Base-by-base conservation (phyloP, 2,888 invertebrate genomes). In the Phasia obesa region DNA sequence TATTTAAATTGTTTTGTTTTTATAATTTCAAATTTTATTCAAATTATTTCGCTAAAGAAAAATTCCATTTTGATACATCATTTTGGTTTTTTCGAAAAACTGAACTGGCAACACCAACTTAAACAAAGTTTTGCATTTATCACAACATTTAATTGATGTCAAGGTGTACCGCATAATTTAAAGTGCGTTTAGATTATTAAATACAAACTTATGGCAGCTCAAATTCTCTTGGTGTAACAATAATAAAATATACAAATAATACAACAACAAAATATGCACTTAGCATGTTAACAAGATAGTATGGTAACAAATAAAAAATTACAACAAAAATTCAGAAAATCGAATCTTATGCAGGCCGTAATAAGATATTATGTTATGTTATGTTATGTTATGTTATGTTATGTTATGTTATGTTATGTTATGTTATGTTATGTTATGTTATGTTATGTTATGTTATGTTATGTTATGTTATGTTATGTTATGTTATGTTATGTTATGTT, bases 131-230 rank as follows among this genome's bases (percentile, higher is more conserved):
- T 67, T 71, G 64, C 67, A 65, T 81, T 81, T 71, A 69, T 67
- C 76, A 83, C 65, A 83, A 76, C 70, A 71, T 83, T 81, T 86
- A 87, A 89, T 88, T 88, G 88, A 87, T 89, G 89, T 88, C 89
- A 89, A 89, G 89, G 89, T 88, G 86, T 87, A 88, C 89, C 85
- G 88, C 89, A 88, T 88, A 87, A 88, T 88, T 88, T 88, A 88
- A 88, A 85, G 86, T 86, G 86, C 86, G 86, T 86, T 86, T 85
- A 83, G 85, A 85, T 86, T 86, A 85, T 84, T 84, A 85, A 84
- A 85, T 69, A 77, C 85, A 80, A 71, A 73, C 74, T 71, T 67
- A 81, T 81, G 62, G 73, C 62, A 79, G 79, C 67, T 55, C 59
- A 53, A 73, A 78, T 57, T 55, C 64, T 75, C 49, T 78, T 73